phyloP scores from a whole-genome alignment of 2,113 vertebrate genomes.

The Aegithalos caudatus region DNA sequence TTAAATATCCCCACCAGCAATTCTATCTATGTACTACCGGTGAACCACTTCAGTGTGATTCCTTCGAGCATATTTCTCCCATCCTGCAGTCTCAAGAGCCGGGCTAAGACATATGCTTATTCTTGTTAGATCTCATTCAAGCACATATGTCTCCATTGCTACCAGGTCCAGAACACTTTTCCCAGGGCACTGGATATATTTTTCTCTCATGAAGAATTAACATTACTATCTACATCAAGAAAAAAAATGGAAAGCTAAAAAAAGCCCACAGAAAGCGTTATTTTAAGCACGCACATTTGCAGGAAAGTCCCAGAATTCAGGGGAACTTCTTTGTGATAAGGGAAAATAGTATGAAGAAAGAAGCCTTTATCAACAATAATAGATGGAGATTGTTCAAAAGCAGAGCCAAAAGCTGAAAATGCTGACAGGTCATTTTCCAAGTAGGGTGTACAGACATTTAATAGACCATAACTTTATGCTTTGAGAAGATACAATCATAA shows the following conservation, averaged over 20 bases:
- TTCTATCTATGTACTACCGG: background rate
- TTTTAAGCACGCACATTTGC: background rate
- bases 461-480: background rate
- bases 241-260: background rate
- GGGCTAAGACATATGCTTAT: background rate
- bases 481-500: background rate
- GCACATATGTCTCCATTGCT: background rate
- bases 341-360: background rate
- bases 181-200: background rate
- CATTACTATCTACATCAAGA: background rate
- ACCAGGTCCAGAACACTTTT: background rate
- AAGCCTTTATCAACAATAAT: background rate
- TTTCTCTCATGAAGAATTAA: background rate
- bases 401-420: background rate
- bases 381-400: background rate
- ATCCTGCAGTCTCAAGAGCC: background rate
- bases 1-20: slow-evolving; percentile 24
- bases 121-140: background rate
- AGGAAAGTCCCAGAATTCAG: background rate
- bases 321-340: slow-evolving; percentile 3
- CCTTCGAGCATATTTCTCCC: background rate
- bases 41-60: background rate
- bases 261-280: background rate
- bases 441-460: background rate
- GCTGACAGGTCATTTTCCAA: background rate